Evolutionary conservation across 2,888 invertebrate species (phyloP).

Genomic region (Limnephilus rhombicus): DNA sequence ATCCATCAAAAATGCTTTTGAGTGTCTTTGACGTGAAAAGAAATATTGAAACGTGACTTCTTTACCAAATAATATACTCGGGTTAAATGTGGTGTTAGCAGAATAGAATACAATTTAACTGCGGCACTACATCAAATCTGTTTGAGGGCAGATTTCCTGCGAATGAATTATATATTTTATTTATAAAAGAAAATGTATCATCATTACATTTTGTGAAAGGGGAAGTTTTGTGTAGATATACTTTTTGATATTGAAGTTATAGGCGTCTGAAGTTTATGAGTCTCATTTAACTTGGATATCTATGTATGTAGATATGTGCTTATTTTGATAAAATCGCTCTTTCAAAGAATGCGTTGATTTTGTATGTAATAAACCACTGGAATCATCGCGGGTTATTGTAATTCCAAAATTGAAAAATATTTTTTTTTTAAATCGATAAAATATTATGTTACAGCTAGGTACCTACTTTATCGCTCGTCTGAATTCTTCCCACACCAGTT

Average conservation of each 20-base stretch:
- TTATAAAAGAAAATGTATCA: background rate
- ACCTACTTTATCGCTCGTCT: too few species aligned
- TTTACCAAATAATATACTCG: conserved; percentile 17
- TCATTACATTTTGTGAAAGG: background rate
- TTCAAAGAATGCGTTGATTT: background rate
- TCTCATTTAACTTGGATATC: background rate
- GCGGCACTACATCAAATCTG: background rate
- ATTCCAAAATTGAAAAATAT: too few species aligned
- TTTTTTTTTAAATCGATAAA: too few species aligned
- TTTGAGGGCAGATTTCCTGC: background rate
- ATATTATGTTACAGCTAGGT: too few species aligned
- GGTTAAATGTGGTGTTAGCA: background rate
- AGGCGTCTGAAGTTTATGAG: background rate
- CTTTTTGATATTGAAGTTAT: background rate
- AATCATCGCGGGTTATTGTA: too few species aligned
- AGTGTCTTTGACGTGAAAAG: conserved; percentile 21
- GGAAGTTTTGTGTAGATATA: background rate
- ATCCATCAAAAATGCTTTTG: conserved; percentile 16
- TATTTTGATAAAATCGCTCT: too few species aligned
- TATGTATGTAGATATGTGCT: too few species aligned
- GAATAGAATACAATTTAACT: conserved; percentile 28
- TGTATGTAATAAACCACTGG: background rate
- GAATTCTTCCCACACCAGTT: too few species aligned
- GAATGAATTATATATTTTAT: background rate
- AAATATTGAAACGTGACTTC: conserved; percentile 32